These are phyloP conservation scores for Platysternon megacephalum DNA, from an alignment of 2,113 vertebrate species.

Conservation along the genomic window DNA sequence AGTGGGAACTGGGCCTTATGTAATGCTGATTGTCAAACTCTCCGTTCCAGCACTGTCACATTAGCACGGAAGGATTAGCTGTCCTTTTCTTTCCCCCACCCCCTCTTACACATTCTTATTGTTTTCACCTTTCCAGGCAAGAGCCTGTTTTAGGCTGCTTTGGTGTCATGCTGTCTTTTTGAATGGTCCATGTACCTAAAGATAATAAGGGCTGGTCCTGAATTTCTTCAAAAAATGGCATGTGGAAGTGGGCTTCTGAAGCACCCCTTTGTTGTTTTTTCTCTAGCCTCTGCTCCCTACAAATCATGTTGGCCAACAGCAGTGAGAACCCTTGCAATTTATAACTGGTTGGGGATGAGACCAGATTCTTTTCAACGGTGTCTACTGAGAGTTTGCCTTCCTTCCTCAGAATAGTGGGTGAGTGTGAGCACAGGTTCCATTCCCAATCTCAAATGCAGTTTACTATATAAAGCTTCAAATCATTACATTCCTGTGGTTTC, in stretches of 20 bases:
- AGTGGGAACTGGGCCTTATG: constrained; percentile 53
- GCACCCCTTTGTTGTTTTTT: neutral
- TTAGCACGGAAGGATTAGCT: constrained; percentile 48
- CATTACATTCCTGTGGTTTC: neutral
- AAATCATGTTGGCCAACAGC: neutral
- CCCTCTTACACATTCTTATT: constrained; percentile 46
- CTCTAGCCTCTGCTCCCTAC: neutral
- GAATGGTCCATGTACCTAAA: neutral
- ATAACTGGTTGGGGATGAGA: fast-evolving
- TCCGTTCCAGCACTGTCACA: constrained; percentile 12
- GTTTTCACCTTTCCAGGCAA: neutral
- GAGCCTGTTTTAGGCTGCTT: neutral
- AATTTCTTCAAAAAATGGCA: neutral
- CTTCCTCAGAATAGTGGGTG: neutral
- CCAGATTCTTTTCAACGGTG: neutral
- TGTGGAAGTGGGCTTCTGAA: neutral
- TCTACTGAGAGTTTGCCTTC: neutral
- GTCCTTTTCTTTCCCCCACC: constrained; percentile 15
- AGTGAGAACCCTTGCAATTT: neutral
- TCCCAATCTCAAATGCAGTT: neutral
- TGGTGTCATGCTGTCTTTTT: neutral
- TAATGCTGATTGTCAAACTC: constrained; percentile 61
- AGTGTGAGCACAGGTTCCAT: neutral
- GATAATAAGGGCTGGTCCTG: neutral
- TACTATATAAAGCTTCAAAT: neutral